Conservation (phyloP, 2,797 vertebrate genomes). For the Chelidonichthys spinosus region DNA sequence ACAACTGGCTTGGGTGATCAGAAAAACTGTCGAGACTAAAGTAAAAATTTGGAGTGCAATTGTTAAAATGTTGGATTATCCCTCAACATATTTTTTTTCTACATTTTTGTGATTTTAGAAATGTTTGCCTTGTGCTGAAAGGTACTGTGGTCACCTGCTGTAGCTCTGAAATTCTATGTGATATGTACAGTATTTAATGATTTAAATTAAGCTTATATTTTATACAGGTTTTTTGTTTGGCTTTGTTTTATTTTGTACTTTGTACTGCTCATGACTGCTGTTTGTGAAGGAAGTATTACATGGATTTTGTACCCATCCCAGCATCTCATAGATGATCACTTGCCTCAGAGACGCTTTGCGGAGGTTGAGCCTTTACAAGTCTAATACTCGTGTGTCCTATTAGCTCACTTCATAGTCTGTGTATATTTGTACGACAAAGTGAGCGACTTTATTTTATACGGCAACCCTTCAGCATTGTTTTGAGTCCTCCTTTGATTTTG, state of each 20-base stretch:
- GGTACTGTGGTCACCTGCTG: constrained; percentile 66
- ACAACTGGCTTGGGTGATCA: constrained; percentile 24
- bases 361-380: constrained; percentile 48
- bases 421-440: constrained; percentile 62
- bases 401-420: constrained; percentile 32
- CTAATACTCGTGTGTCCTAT: constrained; percentile 28
- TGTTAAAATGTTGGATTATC: constrained; percentile 40
- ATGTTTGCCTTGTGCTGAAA: constrained; percentile 57
- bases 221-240: constrained; percentile 62
- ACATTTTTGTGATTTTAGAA: constrained; percentile 57
- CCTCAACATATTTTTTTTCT: constrained; percentile 36
- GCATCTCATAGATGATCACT: constrained; percentile 40
- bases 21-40: constrained; percentile 7
- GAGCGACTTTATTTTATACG: constrained; percentile 66
- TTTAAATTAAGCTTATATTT: constrained; percentile 86
- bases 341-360: constrained; percentile 50
- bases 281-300: constrained; percentile 73
- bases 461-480: constrained; percentile 37
- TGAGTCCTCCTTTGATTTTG: constrained; percentile 18
- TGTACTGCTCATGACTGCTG: constrained; percentile 70
- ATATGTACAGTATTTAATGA: constrained; percentile 87
- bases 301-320: constrained; percentile 57
- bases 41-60: constrained; percentile 58
- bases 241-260: constrained; percentile 58
- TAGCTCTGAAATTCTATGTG: constrained; percentile 74